Evolutionary conservation across 23 tunicate genomes (phyloP), one percentile per base, ranked within the genome.

Genomic region (Diplosoma virens): DNA sequence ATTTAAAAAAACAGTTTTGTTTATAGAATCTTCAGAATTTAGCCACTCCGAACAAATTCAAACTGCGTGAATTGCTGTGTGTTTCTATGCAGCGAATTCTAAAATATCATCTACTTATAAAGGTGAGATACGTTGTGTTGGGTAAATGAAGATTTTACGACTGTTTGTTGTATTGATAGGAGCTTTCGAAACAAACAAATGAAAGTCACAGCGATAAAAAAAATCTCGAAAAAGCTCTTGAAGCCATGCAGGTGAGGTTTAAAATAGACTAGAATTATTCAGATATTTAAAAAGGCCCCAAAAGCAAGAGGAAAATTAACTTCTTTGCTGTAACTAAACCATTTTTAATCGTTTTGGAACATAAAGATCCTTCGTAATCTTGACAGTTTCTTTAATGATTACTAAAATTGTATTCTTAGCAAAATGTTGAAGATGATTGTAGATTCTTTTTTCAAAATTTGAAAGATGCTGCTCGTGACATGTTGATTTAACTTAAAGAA

Each of bases 81-180:
- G 97, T 92, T 25, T 90, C 97, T 0, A 92, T 92, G 97, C 97
- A 92, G 59, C 54, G 97, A 36, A 59, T 92, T 1, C 68, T 92
- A 32, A 92, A 92, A 59, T 92, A 92, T 58, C 97, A 85, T 69
- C 87, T 92, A 3, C 84, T 92, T 3, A 61, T 85, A 35, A 92
- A 63, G 80, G 97, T 92, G 32, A 52, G 83, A 33, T 25, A 58
- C 7, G 25, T 6, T 14, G 25, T 58, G 65, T 22, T 58, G 25
- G 26, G 14, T 41, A 14, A 41, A 7, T 41, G 50, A 41, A 7
- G 14, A 41, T 41, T 41, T 41, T 41, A 14, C 9, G 14, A 11
- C 7, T 58, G 25, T 7, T 41, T 41, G 9, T 7, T 41, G 9
- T 41, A 5, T 28, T 70, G 48, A 21, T 45, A 89, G 89, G 96